Conservation (phyloP, 2,888 invertebrate species). For the Eupithecia centaureata region DNA sequence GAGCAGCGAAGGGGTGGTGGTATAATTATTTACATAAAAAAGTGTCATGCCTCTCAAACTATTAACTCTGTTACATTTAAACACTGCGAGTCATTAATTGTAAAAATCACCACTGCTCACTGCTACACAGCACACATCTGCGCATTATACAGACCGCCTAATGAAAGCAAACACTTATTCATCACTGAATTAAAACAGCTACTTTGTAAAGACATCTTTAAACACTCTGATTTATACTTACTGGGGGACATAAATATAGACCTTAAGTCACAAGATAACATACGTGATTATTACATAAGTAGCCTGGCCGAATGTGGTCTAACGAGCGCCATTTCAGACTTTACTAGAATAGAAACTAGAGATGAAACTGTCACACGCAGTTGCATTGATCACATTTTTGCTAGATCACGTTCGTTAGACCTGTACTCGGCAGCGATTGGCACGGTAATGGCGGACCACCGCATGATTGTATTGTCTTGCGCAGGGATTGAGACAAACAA, state of each 20-base stretch:
- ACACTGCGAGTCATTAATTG: too few relatives aligned
- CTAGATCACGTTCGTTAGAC: conserved; percentile 24
- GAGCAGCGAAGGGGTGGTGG: neutral
- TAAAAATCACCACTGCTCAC: neutral
- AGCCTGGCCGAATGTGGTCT: conserved; percentile 23
- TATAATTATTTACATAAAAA: too few relatives aligned
- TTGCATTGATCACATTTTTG: conserved; percentile 38
- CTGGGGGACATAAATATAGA: too few relatives aligned
- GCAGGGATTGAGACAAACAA: neutral
- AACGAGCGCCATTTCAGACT: conserved; percentile 19
- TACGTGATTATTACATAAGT: neutral
- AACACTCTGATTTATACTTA: too few relatives aligned
- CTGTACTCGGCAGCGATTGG: conserved; percentile 34
- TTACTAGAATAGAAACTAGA: conserved; percentile 21
- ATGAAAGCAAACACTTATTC: neutral
- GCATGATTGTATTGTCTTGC: neutral
- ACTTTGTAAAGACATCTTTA: neutral
- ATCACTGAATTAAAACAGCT: neutral
- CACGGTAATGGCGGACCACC: conserved; percentile 8
- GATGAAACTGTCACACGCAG: conserved; percentile 22
- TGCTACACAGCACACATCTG: neutral
- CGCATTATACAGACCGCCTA: conserved; percentile 1
- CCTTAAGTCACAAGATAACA: too few relatives aligned
- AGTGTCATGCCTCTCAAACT: too few relatives aligned
- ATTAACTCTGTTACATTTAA: too few relatives aligned